Base-by-base conservation (phyloP, 2,888 invertebrate species). In the Macrosiphum euphorbiae region DNA sequence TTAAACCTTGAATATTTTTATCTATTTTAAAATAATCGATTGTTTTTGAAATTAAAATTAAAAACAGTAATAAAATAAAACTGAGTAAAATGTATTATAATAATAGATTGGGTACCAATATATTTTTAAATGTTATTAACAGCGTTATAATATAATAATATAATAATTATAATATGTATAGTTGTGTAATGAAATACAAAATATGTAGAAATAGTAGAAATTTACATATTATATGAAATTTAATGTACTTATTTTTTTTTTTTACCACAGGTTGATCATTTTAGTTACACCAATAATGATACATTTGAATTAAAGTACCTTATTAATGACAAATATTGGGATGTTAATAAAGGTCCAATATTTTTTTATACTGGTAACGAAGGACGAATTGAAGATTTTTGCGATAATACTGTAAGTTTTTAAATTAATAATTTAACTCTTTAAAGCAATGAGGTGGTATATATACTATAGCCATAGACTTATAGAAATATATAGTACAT, bases 321-420 rank as follows among this genome's bases (percentile, higher is more conserved):
- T 95, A 96, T 97, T 95, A 98, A 98, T 95, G 97, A 98, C 94
- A 97, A 97, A 0, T 97, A 97, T 95, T 98, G 97, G 97, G 96
- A 97, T 88, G 95, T 95, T 35, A 96, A 97, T 41, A 95, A 55
- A 41, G 95, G 96, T 91, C 99, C 99, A 0, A 98, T 99, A 95
- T 99, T 99, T 95, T 98, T 98, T 96, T 99, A 99, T 95, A 98
- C 99, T 0, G 99, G 99, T 95, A 99, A 99, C 96, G 99, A 99
- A 97, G 99, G 99, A 88, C 97, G 97, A 95, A 98, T 99, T 95
- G 97, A 98, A 95, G 96, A 97, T 95, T 99, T 99, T 96, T 98
- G 98, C 0, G 96, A 98, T 95, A 98, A 99, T 96, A 98, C 98
- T 0, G 97, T 61, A 47, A 87, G 85, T 4, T 50, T 90, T 67